Evolutionary conservation across 2,797 vertebrate species (phyloP).

Genomic region (Heterohyrax brucei): DNA sequence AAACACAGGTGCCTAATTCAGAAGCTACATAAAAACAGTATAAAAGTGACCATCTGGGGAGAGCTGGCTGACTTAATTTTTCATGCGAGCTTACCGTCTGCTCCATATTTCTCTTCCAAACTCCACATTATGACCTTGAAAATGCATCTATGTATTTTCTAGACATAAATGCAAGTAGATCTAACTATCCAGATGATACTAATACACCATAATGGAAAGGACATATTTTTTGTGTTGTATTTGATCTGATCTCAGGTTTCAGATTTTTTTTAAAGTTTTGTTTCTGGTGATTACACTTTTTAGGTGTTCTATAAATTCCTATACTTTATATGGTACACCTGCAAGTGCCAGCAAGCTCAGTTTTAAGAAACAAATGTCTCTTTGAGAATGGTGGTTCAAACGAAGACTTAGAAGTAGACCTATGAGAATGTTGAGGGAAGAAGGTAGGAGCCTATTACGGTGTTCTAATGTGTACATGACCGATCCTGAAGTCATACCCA

Average conservation of each 20-base stretch:
- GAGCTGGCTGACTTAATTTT: constrained; percentile 83
- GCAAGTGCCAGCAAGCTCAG: background rate
- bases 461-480: background rate
- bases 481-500: background rate
- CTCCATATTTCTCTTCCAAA: constrained; percentile 83
- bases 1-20: constrained; percentile 84
- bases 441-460: no score
- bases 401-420: background rate
- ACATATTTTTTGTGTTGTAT: background rate
- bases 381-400: background rate
- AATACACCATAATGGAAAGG: constrained; percentile 30
- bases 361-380: background rate
- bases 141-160: constrained; percentile 56
- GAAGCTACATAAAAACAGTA: constrained; percentile 74
- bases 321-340: background rate
- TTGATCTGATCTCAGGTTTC: constrained; percentile 52
- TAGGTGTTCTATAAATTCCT: background rate
- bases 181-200: constrained; percentile 40
- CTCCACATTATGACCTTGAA: constrained; percentile 84
- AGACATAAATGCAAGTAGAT: constrained; percentile 14
- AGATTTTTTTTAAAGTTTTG: background rate
- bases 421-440: background rate
- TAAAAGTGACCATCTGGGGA: constrained; percentile 86
- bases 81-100: constrained; percentile 84
- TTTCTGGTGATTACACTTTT: constrained; percentile 35